phyloP scores from a whole-genome alignment of 1,140 invertebrate genomes.

The Sarcophaga peregrina region DNA sequence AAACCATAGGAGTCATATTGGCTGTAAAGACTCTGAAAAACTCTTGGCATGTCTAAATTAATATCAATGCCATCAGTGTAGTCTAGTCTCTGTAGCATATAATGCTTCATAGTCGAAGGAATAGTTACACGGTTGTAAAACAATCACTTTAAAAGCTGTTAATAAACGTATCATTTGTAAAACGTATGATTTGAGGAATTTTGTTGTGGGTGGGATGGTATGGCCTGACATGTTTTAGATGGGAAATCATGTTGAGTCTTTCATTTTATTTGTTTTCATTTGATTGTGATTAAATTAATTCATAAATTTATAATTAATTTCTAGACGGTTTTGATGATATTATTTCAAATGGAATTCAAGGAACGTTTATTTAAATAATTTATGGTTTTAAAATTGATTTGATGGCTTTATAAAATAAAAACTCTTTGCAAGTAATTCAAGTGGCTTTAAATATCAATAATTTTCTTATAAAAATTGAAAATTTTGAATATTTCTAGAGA shows the following conservation, averaged over 20 bases:
- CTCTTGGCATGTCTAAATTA: background rate
- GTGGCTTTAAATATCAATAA: no score
- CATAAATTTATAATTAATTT: conserved; percentile 42
- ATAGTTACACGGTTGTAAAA: conserved; percentile 6
- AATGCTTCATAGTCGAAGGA: background rate
- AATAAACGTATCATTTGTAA: conserved; percentile 25
- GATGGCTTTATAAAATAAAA: no score
- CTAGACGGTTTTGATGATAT: no score
- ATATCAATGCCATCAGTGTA: no score
- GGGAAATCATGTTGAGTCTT: background rate
- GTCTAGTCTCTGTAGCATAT: no score
- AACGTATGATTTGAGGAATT: background rate
- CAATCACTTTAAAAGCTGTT: conserved; percentile 34
- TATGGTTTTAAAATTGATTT: no score
- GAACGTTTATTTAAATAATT: no score
- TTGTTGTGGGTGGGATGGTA: background rate
- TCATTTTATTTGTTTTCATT: conserved; percentile 6
- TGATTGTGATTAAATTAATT: conserved; percentile 37
- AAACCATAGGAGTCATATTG: background rate
- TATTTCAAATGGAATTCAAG: no score
- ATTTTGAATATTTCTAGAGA: no score
- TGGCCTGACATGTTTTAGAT: background rate
- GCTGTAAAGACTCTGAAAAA: no score
- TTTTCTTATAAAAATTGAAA: no score
- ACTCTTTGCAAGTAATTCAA: no score